A percentile compares a stretch with the other conserved stretches of the same genome.
Evolutionary conservation across 2,797 vertebrate genomes (phyloP).

Genomic region (Ciconia nigra): DNA sequence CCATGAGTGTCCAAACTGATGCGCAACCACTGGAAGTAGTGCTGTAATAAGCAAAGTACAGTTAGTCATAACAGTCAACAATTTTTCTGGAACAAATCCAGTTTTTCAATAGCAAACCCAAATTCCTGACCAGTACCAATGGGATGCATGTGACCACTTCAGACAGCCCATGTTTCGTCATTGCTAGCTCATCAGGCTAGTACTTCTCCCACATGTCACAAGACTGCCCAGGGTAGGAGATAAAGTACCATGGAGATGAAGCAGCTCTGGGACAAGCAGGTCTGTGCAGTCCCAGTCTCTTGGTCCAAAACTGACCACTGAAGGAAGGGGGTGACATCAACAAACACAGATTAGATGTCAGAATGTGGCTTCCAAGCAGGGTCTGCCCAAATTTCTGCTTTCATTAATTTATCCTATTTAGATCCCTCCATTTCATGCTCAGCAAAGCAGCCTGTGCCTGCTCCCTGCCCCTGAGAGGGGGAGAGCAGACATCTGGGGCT

Average conservation of each 20-base stretch:
- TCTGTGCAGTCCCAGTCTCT: not conserved
- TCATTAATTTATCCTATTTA: not conserved
- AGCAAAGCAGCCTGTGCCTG: not conserved
- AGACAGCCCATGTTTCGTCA: rapidly evolving
- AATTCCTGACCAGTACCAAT: not conserved
- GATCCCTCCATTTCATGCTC: rapidly evolving
- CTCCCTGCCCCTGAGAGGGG: not conserved
- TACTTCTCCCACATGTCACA: not conserved
- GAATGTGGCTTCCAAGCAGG: not conserved
- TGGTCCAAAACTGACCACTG: not conserved
- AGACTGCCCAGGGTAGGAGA: not conserved
- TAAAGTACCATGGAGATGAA: not conserved
- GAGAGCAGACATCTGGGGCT: not conserved
- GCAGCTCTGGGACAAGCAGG: not conserved
- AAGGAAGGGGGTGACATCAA: not conserved
- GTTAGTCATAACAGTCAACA: rapidly evolving
- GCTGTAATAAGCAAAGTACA: not conserved
- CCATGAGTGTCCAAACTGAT: too few species aligned
- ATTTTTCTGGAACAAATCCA: not conserved
- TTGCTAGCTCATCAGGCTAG: not conserved
- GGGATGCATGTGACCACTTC: rapidly evolving
- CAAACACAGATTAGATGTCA: rapidly evolving
- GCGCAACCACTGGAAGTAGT: not conserved
- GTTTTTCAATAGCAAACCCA: not conserved
- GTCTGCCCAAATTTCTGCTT: not conserved